Base-by-base conservation (phyloP, 1,140 invertebrate species). In the Drosophila triauraria region DNA sequence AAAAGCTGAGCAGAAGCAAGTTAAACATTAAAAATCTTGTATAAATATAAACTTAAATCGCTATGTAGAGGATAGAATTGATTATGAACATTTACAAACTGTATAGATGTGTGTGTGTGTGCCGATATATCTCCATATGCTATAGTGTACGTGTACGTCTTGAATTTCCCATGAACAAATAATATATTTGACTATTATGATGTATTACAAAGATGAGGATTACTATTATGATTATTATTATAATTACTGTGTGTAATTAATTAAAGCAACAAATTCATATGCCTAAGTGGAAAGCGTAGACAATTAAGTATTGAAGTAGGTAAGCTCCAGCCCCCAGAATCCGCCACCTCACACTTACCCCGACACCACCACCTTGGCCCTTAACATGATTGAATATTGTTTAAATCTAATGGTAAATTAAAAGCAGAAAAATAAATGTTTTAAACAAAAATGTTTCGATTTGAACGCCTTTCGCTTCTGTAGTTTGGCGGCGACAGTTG, bases 401-500 rank as follows among this genome's bases (percentile, higher is more conserved):
- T 87, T 88, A 82, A 80, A 71, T 70, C 67, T 83, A 87, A 88
- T 48, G 72, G 58, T 87, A 78, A 88, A 80, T 76, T 74, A 78
- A 87, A 88, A 67, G 58, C 81, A 69, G 85, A 88, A 84, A 77
- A 88, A 88, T 88, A 88, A 88, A 88, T 90, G 84, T 88, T 88
- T 88, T 90, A 88, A 88, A 88, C 80, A 75, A 87, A 82, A 43
- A 13, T 32, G 5, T 62, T 6, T 8, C n/a, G 2, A 5, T 23
- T 17, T 27, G 1, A 7, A 8, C 20, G 2, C 13, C 17, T 32
- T 44, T 12, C 43, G 25, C 27, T 47, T 65, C 30, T 10, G 25
- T 23, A 10, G 32, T 57, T 38, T 57, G 17, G 5, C 7, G 38
- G 17, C 38, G 12, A 15, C 17, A 32, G 50, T 43, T 35, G 15